Evolutionary conservation across 2,888 invertebrate genomes (phyloP).

Genomic region (Agrotis ipsilon): DNA sequence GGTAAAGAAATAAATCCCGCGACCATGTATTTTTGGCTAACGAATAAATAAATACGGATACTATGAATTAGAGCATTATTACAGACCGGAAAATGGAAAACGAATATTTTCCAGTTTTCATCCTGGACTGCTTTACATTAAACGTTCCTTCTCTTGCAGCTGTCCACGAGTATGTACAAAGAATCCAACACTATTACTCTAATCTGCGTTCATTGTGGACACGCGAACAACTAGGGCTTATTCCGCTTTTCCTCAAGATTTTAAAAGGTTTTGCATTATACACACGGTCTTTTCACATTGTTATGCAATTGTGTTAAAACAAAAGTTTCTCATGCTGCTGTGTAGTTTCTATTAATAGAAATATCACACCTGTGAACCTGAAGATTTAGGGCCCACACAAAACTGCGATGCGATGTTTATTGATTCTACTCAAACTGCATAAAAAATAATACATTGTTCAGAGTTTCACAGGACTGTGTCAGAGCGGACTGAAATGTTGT

Average conservation of each 20-base stretch:
- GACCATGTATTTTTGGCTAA: too few relatives aligned
- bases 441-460: too few relatives aligned
- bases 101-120: slow-evolving; percentile 9
- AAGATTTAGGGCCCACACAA: too few relatives aligned
- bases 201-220: slow-evolving; percentile 9
- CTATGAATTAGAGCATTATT: background rate
- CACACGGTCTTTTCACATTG: background rate
- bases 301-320: slow-evolving; percentile 2
- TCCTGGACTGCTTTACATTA: slow-evolving; percentile 13
- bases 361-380: too few relatives aligned
- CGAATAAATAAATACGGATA: too few relatives aligned
- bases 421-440: too few relatives aligned
- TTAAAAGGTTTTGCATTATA: slow-evolving; percentile 15
- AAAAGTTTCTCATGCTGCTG: background rate
- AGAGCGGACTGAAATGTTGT: too few relatives aligned
- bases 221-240: background rate
- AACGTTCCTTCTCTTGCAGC: background rate
- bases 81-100: background rate
- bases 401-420: too few relatives aligned
- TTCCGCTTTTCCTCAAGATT: slow-evolving; percentile 6
- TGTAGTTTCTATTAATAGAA: background rate
- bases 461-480: too few relatives aligned
- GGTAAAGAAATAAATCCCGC: too few relatives aligned
- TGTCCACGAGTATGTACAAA: slow-evolving; percentile 28
- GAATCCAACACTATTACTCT: slow-evolving; percentile 16